A percentile compares a stretch with the other conserved stretches of the same genome.
These are phyloP conservation scores for Cerastoderma edule DNA, from an alignment of 2,888 invertebrate species.

Conservation along the genomic window DNA sequence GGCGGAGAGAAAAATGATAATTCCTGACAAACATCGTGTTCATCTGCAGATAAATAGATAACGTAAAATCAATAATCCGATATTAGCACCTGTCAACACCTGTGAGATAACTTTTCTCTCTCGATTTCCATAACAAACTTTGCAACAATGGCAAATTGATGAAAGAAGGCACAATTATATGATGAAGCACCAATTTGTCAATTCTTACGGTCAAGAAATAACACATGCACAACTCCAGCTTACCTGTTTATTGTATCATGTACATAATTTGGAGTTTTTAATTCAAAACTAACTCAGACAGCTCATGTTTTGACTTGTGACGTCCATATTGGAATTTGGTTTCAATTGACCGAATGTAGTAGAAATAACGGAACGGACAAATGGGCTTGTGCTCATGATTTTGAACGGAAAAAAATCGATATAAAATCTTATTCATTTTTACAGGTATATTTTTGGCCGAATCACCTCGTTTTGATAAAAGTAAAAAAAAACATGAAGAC, in stretches of 20 bases:
- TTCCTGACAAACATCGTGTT: neutral
- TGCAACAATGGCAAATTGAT: too few species aligned
- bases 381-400: too few species aligned
- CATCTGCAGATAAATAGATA: neutral
- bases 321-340: conserved; percentile 34
- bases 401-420: neutral
- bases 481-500: too few species aligned
- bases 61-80: conserved; percentile 6
- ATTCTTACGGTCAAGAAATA: too few species aligned
- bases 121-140: neutral
- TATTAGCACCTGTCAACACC: conserved; percentile 29
- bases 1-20: too few species aligned
- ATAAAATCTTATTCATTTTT: too few species aligned
- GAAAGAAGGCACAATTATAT: too few species aligned
- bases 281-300: neutral
- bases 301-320: conserved; percentile 30
- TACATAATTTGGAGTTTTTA: neutral
- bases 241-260: neutral
- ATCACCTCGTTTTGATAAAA: too few species aligned
- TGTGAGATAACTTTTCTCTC: conserved; percentile 12
- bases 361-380: conserved; percentile 12
- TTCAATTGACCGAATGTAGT: neutral
- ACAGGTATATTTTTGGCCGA: too few species aligned
- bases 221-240: neutral
- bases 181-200: too few species aligned